Percentiles rank a stretch among this genome's conserved stretches.
Evolutionary conservation across 2,797 vertebrate genomes (phyloP).

Genomic region (Semotilus atromaculatus): DNA sequence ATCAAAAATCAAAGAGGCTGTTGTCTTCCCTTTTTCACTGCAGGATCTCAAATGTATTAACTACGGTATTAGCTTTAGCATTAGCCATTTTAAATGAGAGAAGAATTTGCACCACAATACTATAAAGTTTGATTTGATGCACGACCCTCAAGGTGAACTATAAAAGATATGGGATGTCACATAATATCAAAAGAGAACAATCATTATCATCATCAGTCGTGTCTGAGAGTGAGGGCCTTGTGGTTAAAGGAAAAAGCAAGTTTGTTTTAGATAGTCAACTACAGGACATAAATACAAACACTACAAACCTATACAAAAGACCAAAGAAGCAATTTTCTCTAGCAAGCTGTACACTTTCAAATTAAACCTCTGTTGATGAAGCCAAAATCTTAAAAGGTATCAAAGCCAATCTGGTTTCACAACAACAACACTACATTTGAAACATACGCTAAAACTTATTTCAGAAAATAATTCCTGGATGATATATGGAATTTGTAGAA

Average conservation of each 20-base stretch:
- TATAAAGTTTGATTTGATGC: background rate
- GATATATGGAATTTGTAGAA: background rate
- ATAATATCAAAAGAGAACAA: background rate
- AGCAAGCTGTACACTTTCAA: background rate
- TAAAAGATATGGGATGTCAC: background rate
- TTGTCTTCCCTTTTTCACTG: no score
- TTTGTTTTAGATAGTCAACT: no score
- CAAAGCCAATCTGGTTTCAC: background rate
- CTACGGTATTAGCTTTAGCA: background rate
- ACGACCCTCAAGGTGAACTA: background rate
- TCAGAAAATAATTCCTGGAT: background rate
- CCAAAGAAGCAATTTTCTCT: background rate
- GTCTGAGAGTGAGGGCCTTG: no score
- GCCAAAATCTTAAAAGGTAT: background rate
- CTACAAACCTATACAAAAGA: background rate
- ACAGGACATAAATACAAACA: no score
- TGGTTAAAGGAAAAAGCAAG: no score
- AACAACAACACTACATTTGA: background rate
- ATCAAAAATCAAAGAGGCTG: no score
- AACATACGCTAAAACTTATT: background rate
- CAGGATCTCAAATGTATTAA: background rate
- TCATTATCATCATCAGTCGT: background rate
- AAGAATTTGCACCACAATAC: background rate
- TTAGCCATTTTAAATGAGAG: background rate
- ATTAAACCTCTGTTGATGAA: background rate